A percentile compares a stretch with the other conserved stretches of the same genome.
phyloP scores from a whole-genome alignment of 2,888 invertebrate species.

The Spicauda simplicius region DNA sequence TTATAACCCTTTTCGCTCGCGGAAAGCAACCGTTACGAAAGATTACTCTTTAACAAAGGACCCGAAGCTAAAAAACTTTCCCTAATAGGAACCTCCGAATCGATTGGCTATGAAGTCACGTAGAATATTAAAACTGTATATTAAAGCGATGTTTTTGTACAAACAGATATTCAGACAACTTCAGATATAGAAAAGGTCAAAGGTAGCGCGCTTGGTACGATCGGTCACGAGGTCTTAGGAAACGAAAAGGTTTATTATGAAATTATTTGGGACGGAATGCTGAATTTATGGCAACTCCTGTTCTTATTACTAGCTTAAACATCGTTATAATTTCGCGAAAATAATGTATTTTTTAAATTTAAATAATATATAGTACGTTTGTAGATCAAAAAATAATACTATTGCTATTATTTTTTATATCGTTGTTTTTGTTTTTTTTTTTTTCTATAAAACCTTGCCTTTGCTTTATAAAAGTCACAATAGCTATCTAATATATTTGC shows the following conservation, averaged over 20 bases:
- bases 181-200: conserved; percentile 24
- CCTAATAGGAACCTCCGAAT: conserved; percentile 69
- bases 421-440: too few relatives aligned
- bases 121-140: conserved; percentile 69
- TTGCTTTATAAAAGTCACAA: too few relatives aligned
- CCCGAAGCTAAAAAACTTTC: conserved; percentile 56
- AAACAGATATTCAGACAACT: conserved; percentile 21
- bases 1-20: conserved; percentile 42
- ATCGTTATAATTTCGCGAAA: neutral
- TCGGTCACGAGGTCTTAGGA: conserved; percentile 3
- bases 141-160: conserved; percentile 30
- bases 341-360: neutral
- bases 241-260: conserved; percentile 8
- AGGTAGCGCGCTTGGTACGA: conserved; percentile 20
- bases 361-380: too few relatives aligned
- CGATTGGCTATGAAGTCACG: conserved; percentile 67
- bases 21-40: conserved; percentile 72
- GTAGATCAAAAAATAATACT: too few relatives aligned
- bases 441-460: too few relatives aligned
- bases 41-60: conserved; percentile 72
- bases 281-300: conserved; percentile 16
- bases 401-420: too few relatives aligned
- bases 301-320: neutral
- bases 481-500: too few relatives aligned
- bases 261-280: conserved; percentile 17